Evolutionary conservation across 2,113 vertebrate species (phyloP), one percentile per base, ranked within the genome.

Genomic region (Pao palembangensis): DNA sequence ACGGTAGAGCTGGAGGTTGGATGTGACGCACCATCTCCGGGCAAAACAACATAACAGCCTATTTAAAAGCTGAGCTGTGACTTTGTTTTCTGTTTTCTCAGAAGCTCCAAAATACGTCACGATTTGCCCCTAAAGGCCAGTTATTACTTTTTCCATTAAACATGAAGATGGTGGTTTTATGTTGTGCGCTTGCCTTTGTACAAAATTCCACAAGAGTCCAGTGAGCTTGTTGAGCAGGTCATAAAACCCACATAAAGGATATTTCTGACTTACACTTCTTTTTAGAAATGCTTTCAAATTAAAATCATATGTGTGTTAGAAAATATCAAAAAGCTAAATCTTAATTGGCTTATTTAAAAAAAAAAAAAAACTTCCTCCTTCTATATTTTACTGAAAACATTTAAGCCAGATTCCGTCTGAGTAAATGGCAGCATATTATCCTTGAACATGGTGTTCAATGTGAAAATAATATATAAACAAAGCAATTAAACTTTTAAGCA

Each of bases 1-100:
- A 49, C 48, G 63, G 62, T 6, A 3, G 57, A 66, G 63, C 68
- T 49, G 58, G 44, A 65, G 58, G 56, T 84, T 67, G 59, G 31
- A 61, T 16, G 55, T 75, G 57, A 58, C 57, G 48, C 59, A 50
- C 57, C 62, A 57, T 71, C 67, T 42, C 56, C 51, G 62, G 75
- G 78, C 67, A 74, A 86, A 88, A 81, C 83, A 84, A 73, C 79
- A 75, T 67, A 64, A 71, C 48, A 25, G 56, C 76, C 75, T 76
- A 67, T 83, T 82, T 60, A 79, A 55, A 68, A 46, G 51, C 64
- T 55, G 63, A 75, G 65, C 34, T 38, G 10, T 19, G 73, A 82
- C 76, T 76, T 82, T 82, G 76, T 83, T 51, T 69, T 78, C 58
- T 53, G 2, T 78, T 62, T 57, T 67, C 66, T 60, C 23, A 56